Base-by-base conservation (phyloP, 2,888 invertebrate genomes). In the Cheilosia urbana region DNA sequence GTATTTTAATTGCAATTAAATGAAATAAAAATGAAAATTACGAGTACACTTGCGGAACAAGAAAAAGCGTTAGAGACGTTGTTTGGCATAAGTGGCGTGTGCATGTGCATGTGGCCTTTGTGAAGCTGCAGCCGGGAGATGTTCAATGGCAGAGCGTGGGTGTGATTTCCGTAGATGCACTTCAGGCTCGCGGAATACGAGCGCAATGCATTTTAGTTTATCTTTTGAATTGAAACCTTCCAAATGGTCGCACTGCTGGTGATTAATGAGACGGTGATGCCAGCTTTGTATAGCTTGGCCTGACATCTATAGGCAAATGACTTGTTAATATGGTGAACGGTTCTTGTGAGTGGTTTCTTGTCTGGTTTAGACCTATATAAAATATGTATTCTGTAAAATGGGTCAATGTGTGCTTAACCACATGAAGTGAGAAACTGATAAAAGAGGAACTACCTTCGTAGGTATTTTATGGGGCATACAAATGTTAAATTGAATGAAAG, bases 1-100 rank as follows among this genome's bases (percentile, higher is more conserved):
- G 81, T 81, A 81, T 85, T 85, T 85, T 85, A 85, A 85, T 85
- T 85, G 85, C 81, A 85, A 85, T 85, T 81, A 85, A 81, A 77
- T 81, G 58, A 76, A 81, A 85, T 85, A 75, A 85, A 84, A 81
- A 75, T 75, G 60, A 71, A 53, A 84, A 75, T 71, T 84, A 75
- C 80, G 84, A 75, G 80, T 55, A 75, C 73, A 75, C 73, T 65
- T 79, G 75, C 42, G 51, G 71, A 69, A 71, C 66, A 81, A 62
- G 81, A 65, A 62, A 40, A 60, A 71, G 75, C 69, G 71, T 76
- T 57, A 62, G 75, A 76, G 51, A 19, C 40, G 47, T 34, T 76
- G 76, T 72, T 62, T 24, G 58, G 42, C 27, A 37, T 37, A 60
- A 80, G 15, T 68, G 66, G 65, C 47, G 78, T 58, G 51, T 58